Evolutionary conservation across 2,797 vertebrate species (phyloP), one percentile per base, ranked within the genome.

Genomic region (Neoniphon sammara): DNA sequence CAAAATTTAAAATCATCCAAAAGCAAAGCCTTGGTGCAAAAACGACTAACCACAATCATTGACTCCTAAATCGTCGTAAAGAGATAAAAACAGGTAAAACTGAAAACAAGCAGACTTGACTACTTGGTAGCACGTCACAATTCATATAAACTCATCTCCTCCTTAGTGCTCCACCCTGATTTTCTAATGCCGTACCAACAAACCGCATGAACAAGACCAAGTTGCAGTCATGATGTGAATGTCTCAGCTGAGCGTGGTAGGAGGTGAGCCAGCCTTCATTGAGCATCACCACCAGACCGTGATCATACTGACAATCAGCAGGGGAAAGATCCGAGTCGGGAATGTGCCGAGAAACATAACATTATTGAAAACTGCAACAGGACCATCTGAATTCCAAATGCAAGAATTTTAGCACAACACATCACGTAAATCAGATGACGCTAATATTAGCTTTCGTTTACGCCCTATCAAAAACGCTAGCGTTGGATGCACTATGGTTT

Each of bases 141-240:
- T 46, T 76, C 63, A 75, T 39, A 71, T 50, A 73, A 78, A 75
- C 60, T 81, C 55, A 23, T 80, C 80, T 64, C 54, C 75, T 82
- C 52, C 49, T 8, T 65, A 25, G 83, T 77, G 89, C 90, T 93
- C 89, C 90, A 93, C 90, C 91, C 91, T 81, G 78, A 82, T 88
- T 86, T 82, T 72, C 68, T 44, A 77, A 66, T 54, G 44, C 49
- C 4, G 70, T 58, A 76, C 80, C 74, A 86, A 80, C 73, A 75
- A 73, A 59, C 75, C 72, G 56, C 83, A 83, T 73, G 72, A 86
- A 78, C 60, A 63, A 34, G 47, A 46, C 1, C 23, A 25, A 66
- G 42, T 20, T 39, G 61, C 10, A 73, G 61, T 76, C 42, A 68
- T 30, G 46, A 65, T 65, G 18, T 17, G 66, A 17, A 67, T 36